These are phyloP conservation scores for Agrochola lychnidis DNA, from an alignment of 2,888 invertebrate genomes.

Conservation along the genomic window DNA sequence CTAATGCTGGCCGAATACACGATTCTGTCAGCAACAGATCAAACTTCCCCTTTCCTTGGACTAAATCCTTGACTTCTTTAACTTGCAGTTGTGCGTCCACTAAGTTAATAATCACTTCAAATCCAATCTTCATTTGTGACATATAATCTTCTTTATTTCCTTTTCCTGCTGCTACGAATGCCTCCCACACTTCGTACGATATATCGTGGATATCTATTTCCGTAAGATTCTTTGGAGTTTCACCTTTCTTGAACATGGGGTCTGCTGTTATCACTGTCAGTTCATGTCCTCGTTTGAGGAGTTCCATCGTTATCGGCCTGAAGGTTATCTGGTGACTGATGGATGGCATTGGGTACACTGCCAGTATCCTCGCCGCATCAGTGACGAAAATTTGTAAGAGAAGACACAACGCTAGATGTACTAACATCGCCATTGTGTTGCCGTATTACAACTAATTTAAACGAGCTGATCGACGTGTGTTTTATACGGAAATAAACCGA, in stretches of 20 bases:
- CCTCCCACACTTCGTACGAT: conserved; percentile 64
- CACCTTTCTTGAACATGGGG: conserved; percentile 72
- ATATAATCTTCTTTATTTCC: conserved; percentile 49
- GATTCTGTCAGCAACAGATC: conserved; percentile 76
- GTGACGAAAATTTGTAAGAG: background rate
- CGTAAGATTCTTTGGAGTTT: conserved; percentile 73
- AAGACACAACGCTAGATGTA: background rate
- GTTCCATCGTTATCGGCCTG: conserved; percentile 76
- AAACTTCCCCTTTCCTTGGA: conserved; percentile 67
- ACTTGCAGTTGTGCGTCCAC: conserved; percentile 62
- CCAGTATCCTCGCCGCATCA: conserved; percentile 77
- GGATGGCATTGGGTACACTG: conserved; percentile 75
- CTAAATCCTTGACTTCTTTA: conserved; percentile 64
- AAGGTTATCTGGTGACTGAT: conserved; percentile 83
- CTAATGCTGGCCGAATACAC: conserved; percentile 55
- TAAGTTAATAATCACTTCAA: conserved; percentile 33
- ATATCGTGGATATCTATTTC: conserved; percentile 79
- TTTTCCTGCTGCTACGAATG: conserved; percentile 27
- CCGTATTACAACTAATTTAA: conserved; percentile 14
- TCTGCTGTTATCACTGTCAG: conserved; percentile 80
- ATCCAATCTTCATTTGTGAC: conserved; percentile 39
- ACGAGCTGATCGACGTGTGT: background rate
- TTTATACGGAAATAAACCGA: conserved; percentile 29
- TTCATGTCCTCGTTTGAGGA: conserved; percentile 82
- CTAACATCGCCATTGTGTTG: conserved; percentile 23